These are phyloP conservation scores for Petaurus breviceps DNA, from an alignment of 2,113 vertebrate genomes.

Conservation along the genomic window DNA sequence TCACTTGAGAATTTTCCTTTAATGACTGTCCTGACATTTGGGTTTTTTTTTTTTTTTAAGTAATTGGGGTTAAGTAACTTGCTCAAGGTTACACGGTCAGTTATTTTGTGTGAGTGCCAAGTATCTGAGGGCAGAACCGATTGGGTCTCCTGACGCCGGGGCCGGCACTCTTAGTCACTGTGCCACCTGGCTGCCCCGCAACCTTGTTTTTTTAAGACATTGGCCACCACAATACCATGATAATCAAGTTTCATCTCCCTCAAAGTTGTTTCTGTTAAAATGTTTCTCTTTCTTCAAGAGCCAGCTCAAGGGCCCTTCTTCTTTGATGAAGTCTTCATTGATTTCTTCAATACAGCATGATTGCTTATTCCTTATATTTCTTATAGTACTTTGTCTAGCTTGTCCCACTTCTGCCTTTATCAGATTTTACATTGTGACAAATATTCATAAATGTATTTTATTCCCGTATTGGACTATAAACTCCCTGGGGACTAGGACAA, in stretches of 20 bases:
- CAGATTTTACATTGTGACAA: not conserved
- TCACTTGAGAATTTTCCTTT: conserved; percentile 36
- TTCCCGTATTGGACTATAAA: not conserved
- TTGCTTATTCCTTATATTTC: not conserved
- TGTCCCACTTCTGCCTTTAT: not conserved
- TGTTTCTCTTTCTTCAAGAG: not conserved
- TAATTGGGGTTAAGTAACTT: too few species aligned
- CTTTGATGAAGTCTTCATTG: not conserved
- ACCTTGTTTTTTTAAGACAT: conserved; percentile 44
- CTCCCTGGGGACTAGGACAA: not conserved
- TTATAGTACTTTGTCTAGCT: not conserved
- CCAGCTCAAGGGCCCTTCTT: not conserved
- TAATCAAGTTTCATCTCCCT: not conserved
- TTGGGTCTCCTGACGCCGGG: too few species aligned
- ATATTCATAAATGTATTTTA: not conserved
- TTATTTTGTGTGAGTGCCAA: too few species aligned
- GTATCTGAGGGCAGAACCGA: too few species aligned
- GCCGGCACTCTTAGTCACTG: too few species aligned
- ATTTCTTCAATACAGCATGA: not conserved
- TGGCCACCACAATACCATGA: conserved; percentile 39
- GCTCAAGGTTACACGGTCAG: too few species aligned
- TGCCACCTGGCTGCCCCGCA: too few species aligned
- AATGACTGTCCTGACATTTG: conserved; percentile 36
- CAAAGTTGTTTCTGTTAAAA: not conserved
- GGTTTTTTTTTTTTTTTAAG: too few species aligned